Percentiles rank a stretch among this genome's conserved stretches.
Conservation (phyloP, 2,888 invertebrate species). For the Himalopsyche japonica region DNA sequence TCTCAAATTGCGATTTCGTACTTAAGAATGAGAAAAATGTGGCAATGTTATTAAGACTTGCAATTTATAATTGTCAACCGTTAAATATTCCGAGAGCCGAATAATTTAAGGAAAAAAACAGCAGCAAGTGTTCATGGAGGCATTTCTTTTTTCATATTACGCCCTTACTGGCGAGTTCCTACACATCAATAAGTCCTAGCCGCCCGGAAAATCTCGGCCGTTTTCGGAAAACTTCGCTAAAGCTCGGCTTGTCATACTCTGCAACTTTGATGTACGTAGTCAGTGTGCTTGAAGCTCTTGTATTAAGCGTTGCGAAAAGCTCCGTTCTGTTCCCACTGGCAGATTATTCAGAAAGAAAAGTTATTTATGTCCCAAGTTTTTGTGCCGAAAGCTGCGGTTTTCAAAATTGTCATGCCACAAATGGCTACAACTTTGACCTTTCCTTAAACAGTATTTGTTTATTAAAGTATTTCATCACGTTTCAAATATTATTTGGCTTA, state of each 20-base stretch:
- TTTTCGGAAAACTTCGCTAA: conserved; percentile 26
- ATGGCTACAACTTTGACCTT: background rate
- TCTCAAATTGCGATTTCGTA: background rate
- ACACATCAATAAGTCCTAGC: conserved; percentile 36
- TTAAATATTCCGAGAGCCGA: background rate
- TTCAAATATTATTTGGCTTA: too few relatives aligned
- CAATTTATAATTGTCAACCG: background rate
- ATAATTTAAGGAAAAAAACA: background rate
- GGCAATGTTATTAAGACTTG: background rate
- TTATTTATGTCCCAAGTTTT: background rate
- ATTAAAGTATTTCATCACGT: background rate
- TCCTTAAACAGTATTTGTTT: background rate
- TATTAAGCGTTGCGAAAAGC: background rate
- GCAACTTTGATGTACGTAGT: conserved; percentile 27
- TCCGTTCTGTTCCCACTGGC: background rate
- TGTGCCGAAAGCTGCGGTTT: background rate
- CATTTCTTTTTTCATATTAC: background rate
- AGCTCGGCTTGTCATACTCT: conserved; percentile 26
- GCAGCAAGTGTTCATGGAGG: background rate
- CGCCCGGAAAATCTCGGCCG: conserved; percentile 31
- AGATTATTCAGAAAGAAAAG: background rate
- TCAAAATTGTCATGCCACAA: background rate
- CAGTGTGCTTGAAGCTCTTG: conserved; percentile 16
- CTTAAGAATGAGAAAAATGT: background rate
- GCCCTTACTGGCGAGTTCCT: background rate